Percentiles rank a stretch among this genome's conserved stretches.
phyloP scores from a whole-genome alignment of 2,113 vertebrate species.

The Odobenus rosmarus region DNA sequence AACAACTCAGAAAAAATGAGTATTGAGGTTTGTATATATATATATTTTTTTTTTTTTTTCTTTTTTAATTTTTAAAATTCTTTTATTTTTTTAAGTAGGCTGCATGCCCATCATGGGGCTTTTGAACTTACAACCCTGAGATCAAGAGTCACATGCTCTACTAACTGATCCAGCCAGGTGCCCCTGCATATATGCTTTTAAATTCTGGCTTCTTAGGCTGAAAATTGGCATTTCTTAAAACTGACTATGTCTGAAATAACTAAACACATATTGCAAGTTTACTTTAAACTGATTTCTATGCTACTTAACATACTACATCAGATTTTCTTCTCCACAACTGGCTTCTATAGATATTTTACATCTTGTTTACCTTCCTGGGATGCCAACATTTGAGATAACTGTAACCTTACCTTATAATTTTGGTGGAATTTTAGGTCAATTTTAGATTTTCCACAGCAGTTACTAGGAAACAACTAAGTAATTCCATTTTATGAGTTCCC shows the following conservation, averaged over 20 bases:
- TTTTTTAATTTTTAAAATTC: background rate
- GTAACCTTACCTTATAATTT: background rate
- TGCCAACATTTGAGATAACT: background rate
- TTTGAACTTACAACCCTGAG: background rate
- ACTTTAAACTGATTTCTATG: background rate
- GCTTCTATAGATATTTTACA: background rate
- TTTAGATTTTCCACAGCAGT: conserved; percentile 4
- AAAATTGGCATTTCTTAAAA: background rate
- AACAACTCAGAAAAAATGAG: conserved; percentile 83
- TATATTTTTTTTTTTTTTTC: background rate
- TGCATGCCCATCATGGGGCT: background rate
- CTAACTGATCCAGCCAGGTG: background rate
- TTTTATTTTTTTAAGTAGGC: background rate
- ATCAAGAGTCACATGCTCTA: background rate
- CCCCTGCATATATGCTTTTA: conserved; percentile 60
- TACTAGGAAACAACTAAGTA: background rate
- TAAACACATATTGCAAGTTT: background rate
- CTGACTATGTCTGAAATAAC: background rate
- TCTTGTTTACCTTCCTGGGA: background rate
- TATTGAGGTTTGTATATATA: conserved; percentile 84
- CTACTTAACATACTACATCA: background rate
- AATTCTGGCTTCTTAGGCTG: background rate
- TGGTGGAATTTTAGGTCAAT: background rate
- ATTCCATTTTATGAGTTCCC: background rate
- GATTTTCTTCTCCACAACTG: background rate